Percentiles rank a stretch among this genome's conserved stretches.
phyloP scores from a whole-genome alignment of 2,797 vertebrate genomes.

The Coendou prehensilis region DNA sequence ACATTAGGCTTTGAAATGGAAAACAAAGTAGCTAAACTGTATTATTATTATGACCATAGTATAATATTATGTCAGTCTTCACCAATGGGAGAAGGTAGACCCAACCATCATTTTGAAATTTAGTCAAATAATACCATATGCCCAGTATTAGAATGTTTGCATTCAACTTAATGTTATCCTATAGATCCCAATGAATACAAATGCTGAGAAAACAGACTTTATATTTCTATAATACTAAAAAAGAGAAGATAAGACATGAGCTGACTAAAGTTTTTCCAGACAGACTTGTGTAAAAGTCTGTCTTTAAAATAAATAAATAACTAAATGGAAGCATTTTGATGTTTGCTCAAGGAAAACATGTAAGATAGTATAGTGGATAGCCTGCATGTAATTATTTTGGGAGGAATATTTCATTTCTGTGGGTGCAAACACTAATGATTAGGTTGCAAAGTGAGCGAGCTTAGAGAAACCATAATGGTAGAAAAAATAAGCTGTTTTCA shows the following conservation, averaged over 20 bases:
- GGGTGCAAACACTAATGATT: not conserved
- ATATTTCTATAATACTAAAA: not conserved
- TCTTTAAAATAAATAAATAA: slow-evolving; percentile 50
- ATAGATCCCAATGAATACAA: not conserved
- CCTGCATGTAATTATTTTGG: not conserved
- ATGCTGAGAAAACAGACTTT: not conserved
- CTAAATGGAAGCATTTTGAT: not conserved
- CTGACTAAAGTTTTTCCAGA: not conserved
- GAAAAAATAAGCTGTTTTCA: slow-evolving; percentile 65
- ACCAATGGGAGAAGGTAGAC: not conserved
- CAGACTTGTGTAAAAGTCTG: not conserved
- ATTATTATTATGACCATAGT: slow-evolving; percentile 32
- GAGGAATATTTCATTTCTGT: slow-evolving; percentile 53
- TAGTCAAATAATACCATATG: not conserved
- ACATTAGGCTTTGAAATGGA: slow-evolving; percentile 66
- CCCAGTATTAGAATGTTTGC: not conserved
- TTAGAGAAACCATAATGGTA: not conserved
- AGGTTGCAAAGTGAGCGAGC: not conserved
- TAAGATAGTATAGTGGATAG: not conserved
- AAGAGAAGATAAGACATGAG: slow-evolving; percentile 13
- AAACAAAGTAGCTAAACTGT: not conserved
- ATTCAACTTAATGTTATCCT: not conserved
- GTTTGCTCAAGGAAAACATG: not conserved
- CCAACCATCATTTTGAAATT: slow-evolving; percentile 19
- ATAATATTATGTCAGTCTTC: not conserved